A percentile compares a stretch with the other conserved stretches of the same genome.
Conservation (phyloP, 2,888 invertebrate genomes). For the Drosophila gaucha region DNA sequence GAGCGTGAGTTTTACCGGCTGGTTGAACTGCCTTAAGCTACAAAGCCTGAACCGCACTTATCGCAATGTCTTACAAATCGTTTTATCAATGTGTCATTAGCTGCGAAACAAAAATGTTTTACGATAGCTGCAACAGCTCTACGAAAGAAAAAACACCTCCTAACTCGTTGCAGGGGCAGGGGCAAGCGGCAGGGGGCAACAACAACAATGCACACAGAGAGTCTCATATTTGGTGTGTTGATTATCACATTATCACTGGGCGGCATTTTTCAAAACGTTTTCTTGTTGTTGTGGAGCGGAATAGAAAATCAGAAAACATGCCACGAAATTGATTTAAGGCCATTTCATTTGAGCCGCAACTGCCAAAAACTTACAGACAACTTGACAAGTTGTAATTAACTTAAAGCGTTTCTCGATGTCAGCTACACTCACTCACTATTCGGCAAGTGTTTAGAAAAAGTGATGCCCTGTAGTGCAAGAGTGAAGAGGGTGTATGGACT, state of each 20-base stretch:
- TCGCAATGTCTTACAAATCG: constrained; percentile 80
- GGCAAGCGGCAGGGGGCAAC: constrained; percentile 6
- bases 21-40: constrained; percentile 65
- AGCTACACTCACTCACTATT: constrained; percentile 6
- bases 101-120: constrained; percentile 69
- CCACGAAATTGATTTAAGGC: constrained; percentile 68
- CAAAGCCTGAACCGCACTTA: constrained; percentile 77
- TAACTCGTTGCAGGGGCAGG: constrained; percentile 14
- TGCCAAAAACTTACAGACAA: constrained; percentile 60
- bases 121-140: constrained; percentile 60
- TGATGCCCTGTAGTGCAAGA: constrained; percentile 9
- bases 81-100: constrained; percentile 80
- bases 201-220: constrained; percentile 31
- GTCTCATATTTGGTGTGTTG: constrained; percentile 43
- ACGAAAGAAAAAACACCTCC: constrained; percentile 10
- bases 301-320: constrained; percentile 52
- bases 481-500: background rate
- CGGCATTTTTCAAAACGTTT: constrained; percentile 66
- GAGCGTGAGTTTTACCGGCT: constrained; percentile 17
- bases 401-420: constrained; percentile 72
- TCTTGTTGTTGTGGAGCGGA: constrained; percentile 1
- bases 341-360: constrained; percentile 63
- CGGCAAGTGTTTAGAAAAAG: constrained; percentile 6
- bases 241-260: constrained; percentile 59
- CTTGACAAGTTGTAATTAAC: constrained; percentile 80